Base-by-base conservation (phyloP, 2,888 invertebrate species). In the Dryococelus australis region DNA sequence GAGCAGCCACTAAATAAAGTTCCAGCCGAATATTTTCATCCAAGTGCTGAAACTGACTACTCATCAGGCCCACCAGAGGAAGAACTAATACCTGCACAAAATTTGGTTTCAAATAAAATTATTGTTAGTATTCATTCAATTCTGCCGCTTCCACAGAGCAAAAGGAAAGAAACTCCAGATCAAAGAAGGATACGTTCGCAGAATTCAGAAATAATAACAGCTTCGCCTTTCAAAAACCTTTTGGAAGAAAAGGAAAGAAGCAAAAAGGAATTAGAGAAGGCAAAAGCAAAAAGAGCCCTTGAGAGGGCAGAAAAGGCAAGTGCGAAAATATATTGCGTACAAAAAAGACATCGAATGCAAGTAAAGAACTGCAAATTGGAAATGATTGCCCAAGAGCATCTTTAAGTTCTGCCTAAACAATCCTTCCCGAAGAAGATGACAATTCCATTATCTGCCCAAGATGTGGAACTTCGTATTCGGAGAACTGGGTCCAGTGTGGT, bases 381-480 rank as follows among this genome's bases (percentile, higher is more conserved):
- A 65, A 20, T 65, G 65, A 65, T 65, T 65, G 5, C 13, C 10
- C 20, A 65, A 20, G 65, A 13, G n/a, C n/a, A n/a, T n/a, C n/a
- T n/a, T n/a, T n/a, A n/a, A n/a, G n/a, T n/a, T n/a, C n/a, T n/a
- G 83, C 83, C 43, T 4, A 83, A 20, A 4, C 28, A 27, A 26
- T 43, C 16, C 20, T 26, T 65, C 24, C 65, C 16, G 27, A 83
- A 83, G 43, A 83, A 26, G 27, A 83, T 9, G 83, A 83, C 4
- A 26, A 83, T 26, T 83, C 65, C 83, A 27, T 43, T 83, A 43
- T 26, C 20, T 83, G 83, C 43, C 28, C 83, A 83, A 26, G 83
- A 83, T 83, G 83, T 28, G 43, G 83, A 35, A 35, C n/a, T 65
- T 65, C 65, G 6, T 65, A 16, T n/a, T n/a, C n/a, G n/a, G n/a